Evolutionary conservation across 1,140 invertebrate species (phyloP), one percentile per base, ranked within the genome.

Genomic region (Potamilus streckersoni): DNA sequence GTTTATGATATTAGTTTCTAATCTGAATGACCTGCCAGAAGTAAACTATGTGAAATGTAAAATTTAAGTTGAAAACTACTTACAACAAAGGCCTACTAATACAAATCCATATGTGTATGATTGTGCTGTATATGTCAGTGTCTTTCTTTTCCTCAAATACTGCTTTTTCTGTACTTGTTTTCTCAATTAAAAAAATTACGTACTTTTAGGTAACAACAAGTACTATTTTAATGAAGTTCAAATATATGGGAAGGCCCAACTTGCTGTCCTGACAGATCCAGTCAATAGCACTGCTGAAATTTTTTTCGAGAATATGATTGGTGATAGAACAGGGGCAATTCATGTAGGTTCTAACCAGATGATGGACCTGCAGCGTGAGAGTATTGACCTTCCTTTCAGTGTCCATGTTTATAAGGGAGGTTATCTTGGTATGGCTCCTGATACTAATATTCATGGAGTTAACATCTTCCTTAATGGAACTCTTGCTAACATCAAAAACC

Each of bases 401-500:
- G 83, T 84, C 3, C 85, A 84, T 60, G 81, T 86, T 13, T 86
- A 86, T 66, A 73, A 81, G 31, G 74, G 79, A 31, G 85, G 85
- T 16, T 81, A 74, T 61, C 77, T 86, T 4, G 85, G 85, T 27
- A 76, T 86, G 23, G 85, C 85, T 15, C 79, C 85, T 0, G 79
- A 82, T 63, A 85, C 85, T 0, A 71, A 75, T 19, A 78, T 86
- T 19, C 80, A 86, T 72, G 80, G 79, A 57, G 77, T 86, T 49
- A 79, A 80, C 57, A 85, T 86, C 27, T 84, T 80, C 76, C 73
- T 85, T 13, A 86, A 86, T 71, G 85, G 85, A 20, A 86, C 85
- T 1, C 70, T 86, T 56, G 81, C 81, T 2, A 73, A 86, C 69
- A 77, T 86, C 11, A 38, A 80, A 27, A 85, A 85, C 67, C 73